These are phyloP conservation scores for Antheraea pernyi DNA, from an alignment of 1,140 invertebrate genomes.

Conservation along the genomic window DNA sequence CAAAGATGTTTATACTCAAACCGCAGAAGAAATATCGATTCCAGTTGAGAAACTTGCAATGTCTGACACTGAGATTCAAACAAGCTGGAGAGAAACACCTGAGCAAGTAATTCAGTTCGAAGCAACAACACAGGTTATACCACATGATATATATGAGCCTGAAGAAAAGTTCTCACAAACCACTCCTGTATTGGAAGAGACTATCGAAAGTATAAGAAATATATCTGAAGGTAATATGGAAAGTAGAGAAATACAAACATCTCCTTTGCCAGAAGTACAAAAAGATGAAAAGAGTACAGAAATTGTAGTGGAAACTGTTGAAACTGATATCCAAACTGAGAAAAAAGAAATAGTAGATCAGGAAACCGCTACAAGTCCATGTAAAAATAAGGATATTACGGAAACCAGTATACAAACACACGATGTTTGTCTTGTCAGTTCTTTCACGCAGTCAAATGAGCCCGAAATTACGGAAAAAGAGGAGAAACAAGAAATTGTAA, in stretches of 20 bases:
- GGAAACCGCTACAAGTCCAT: conserved; percentile 65
- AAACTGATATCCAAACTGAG: conserved; percentile 72
- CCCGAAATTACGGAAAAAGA: conserved; percentile 21
- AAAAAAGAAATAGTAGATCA: conserved; percentile 64
- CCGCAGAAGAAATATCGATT: conserved; percentile 41
- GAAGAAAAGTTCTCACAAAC: conserved; percentile 76
- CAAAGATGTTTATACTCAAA: conserved; percentile 62
- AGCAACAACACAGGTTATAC: conserved; percentile 67
- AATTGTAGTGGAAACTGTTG: conserved; percentile 55
- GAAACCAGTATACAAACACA: conserved; percentile 79
- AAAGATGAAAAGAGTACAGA: conserved; percentile 69
- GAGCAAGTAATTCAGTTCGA: conserved; percentile 46
- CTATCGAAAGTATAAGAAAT: conserved; percentile 20
- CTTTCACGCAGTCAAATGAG: conserved; percentile 59
- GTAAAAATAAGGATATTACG: conserved; percentile 46
- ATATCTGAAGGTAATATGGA: conserved; percentile 53
- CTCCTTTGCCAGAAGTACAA: conserved; percentile 51
- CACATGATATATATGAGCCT: conserved; percentile 56
- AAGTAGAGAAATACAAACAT: conserved; percentile 70
- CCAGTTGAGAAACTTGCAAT: conserved; percentile 43
- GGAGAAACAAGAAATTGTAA: conserved; percentile 18
- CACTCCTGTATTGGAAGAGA: conserved; percentile 43
- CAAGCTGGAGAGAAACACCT: conserved; percentile 53
- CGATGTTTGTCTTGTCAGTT: conserved; percentile 48
- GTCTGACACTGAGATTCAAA: conserved; percentile 60